phyloP scores from a whole-genome alignment of 2,888 invertebrate genomes.

The Cetonia aurata region DNA sequence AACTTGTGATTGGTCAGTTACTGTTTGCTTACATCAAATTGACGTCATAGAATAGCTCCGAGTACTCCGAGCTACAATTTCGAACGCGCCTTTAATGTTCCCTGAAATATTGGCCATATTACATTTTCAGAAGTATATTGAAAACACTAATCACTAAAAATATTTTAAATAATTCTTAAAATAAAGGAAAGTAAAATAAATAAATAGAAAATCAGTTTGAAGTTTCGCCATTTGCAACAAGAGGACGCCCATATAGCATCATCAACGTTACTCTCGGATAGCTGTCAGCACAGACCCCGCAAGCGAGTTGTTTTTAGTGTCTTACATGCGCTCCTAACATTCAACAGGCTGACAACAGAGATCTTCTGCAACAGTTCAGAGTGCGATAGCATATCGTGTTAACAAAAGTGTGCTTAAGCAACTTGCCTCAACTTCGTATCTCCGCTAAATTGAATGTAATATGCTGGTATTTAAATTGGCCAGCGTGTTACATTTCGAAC shows the following conservation, averaged over 20 bases:
- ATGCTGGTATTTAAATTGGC: slow-evolving; percentile 46
- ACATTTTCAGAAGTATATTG: no score
- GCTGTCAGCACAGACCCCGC: slow-evolving; percentile 29
- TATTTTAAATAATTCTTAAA: no score
- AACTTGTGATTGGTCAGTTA: no score
- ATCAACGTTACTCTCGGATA: slow-evolving; percentile 11
- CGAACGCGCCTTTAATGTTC: no score
- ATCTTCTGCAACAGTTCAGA: slow-evolving; percentile 46
- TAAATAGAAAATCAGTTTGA: no score
- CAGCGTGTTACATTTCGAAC: slow-evolving; percentile 29
- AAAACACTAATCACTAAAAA: no score
- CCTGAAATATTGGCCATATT: no score
- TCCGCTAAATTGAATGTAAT: slow-evolving; percentile 45
- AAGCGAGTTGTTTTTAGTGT: slow-evolving; percentile 35
- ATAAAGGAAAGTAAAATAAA: no score
- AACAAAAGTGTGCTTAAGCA: slow-evolving; percentile 46
- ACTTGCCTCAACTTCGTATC: slow-evolving; percentile 41
- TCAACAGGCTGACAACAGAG: slow-evolving; percentile 48
- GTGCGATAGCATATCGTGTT: slow-evolving; percentile 47
- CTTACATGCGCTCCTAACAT: slow-evolving; percentile 46
- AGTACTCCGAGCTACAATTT: no score
- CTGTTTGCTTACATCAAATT: no score
- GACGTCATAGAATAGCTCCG: no score
- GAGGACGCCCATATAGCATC: background rate
- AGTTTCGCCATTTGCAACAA: background rate